Evolutionary conservation across 2,888 invertebrate species (phyloP), one percentile per base, ranked within the genome.

Genomic region (Hermaeophaga mercurialis): DNA sequence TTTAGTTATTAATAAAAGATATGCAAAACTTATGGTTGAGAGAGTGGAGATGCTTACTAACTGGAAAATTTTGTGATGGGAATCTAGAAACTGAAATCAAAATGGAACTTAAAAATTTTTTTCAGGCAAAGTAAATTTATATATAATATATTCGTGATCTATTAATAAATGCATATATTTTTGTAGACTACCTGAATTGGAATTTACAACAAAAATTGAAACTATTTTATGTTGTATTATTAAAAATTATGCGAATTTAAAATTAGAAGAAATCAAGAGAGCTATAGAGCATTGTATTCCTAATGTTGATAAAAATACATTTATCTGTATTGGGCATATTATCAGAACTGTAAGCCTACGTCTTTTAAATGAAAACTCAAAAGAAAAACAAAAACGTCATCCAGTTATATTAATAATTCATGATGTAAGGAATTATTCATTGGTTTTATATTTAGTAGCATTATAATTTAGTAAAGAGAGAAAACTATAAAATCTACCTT

Each of bases 391-490:
- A 2, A 58, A 79, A 57, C 76, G 85, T 44, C 80, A 84, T 75
- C 85, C 86, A 0, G 80, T 88, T 41, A 80, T 89, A 66, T 74
- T 89, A 58, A 84, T 88, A 63, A 75, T 88, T n/a, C 88, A 88
- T 75, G 87, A 88, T 77, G 88, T 87, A 75, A 65, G 56, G 62
- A 39, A n/a, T n/a, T n/a, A n/a, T n/a, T n/a, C n/a, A n/a, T n/a
- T n/a, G n/a, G n/a, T n/a, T n/a, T n/a, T n/a, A n/a, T n/a, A n/a
- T n/a, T n/a, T n/a, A n/a, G n/a, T n/a, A n/a, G n/a, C n/a, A n/a
- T n/a, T n/a, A n/a, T n/a, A n/a, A n/a, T n/a, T n/a, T n/a, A n/a
- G n/a, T n/a, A n/a, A n/a, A n/a, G n/a, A n/a, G n/a, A n/a, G n/a
- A n/a, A n/a, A n/a, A n/a, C n/a, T n/a, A n/a, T n/a, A n/a, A n/a